Conservation (phyloP, 92 coral and sea anemone genomes). For the Blastomussa wellsi region DNA sequence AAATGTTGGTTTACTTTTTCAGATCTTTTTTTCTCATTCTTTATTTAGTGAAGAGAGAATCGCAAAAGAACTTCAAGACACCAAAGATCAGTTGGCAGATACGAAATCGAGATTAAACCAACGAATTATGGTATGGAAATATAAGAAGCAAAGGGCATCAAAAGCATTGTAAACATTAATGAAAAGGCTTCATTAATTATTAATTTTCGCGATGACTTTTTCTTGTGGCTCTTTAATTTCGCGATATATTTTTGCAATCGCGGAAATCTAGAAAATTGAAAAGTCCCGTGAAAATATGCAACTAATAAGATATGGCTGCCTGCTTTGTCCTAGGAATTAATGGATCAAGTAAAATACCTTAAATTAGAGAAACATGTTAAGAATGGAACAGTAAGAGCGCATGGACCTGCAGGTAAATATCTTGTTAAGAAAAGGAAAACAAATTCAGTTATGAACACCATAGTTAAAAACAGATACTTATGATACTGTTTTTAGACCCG, state of each 20-base stretch:
- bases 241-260: too few relatives aligned
- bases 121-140: constrained; percentile 75
- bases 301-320: neutral
- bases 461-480: neutral
- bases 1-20: neutral
- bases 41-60: constrained; percentile 74
- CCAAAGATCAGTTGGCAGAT: constrained; percentile 70
- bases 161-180: neutral
- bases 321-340: constrained; percentile 70
- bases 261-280: too few relatives aligned
- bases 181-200: too few relatives aligned
- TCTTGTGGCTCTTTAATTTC: too few relatives aligned
- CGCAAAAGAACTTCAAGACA: constrained; percentile 69
- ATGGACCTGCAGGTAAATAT: constrained; percentile 55
- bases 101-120: constrained; percentile 81
- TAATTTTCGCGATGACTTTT: too few relatives aligned
- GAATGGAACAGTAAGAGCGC: constrained; percentile 68
- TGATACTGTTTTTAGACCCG: neutral
- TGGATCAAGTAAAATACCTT: constrained; percentile 85
- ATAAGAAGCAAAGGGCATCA: neutral
- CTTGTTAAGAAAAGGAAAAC: neutral
- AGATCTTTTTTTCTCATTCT: neutral
- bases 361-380: constrained; percentile 86
- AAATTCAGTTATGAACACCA: neutral
- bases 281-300: too few relatives aligned